phyloP scores from a whole-genome alignment of 1,140 invertebrate genomes.

The Rhopalosiphum padi region DNA sequence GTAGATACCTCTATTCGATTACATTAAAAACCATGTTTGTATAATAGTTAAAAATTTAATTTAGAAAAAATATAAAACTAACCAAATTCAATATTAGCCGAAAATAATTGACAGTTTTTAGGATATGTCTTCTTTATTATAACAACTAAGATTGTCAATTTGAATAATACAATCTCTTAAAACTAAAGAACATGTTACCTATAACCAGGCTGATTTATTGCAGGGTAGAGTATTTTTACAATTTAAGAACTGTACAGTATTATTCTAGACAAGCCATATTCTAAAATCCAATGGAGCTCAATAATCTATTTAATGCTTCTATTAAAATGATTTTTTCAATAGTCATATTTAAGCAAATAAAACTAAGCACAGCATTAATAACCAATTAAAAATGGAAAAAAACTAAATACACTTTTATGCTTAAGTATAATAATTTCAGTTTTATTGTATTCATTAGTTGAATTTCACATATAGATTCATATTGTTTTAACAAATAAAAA shows the following conservation, averaged over 20 bases:
- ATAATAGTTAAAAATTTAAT: conserved; percentile 11
- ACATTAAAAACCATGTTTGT: neutral
- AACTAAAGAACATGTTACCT: neutral
- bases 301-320: conserved; percentile 36
- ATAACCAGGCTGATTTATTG: conserved; percentile 24
- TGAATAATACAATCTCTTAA: neutral
- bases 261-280: conserved; percentile 32
- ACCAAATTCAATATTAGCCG: neutral
- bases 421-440: neutral
- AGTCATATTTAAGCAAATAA: neutral
- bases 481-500: neutral
- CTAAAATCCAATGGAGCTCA: conserved; percentile 26
- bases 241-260: conserved; percentile 30
- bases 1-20: neutral
- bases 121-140: neutral
- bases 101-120: neutral
- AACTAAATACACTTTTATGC: neutral
- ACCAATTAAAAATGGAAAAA: neutral
- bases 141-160: neutral
- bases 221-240: conserved; percentile 52
- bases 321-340: neutral
- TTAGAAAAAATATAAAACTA: neutral
- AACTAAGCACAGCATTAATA: neutral
- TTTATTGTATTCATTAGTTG: neutral
- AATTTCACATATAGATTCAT: neutral